Percentiles rank a stretch among this genome's conserved stretches.
These are phyloP conservation scores for Myotis yumanensis DNA, from an alignment of 2,113 vertebrate species.

Conservation along the genomic window DNA sequence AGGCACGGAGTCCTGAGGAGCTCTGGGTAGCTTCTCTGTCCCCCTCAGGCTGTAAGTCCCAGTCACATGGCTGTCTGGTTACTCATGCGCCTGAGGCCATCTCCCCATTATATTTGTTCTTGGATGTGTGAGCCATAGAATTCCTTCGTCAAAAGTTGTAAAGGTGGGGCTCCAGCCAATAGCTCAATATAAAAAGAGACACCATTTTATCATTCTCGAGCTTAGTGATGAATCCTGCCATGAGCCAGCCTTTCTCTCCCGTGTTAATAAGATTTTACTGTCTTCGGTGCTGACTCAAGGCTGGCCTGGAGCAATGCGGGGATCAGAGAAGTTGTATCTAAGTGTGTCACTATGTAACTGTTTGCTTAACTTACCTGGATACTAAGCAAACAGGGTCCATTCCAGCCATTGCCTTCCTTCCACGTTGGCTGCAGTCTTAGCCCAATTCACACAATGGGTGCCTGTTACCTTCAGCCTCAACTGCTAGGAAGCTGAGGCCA, in stretches of 20 bases:
- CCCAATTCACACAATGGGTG: neutral
- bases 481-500: neutral
- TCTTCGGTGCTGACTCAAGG: conserved; percentile 52
- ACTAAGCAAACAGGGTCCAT: neutral
- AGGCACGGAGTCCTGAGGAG: no score
- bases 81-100: neutral
- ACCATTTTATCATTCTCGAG: neutral
- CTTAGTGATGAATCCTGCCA: neutral
- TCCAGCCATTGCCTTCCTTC: neutral
- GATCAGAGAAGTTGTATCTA: neutral
- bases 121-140: neutral
- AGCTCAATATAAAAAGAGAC: neutral
- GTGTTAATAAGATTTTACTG: conserved; percentile 31
- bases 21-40: neutral
- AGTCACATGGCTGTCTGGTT: neutral
- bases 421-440: neutral
- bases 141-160: conserved; percentile 29
- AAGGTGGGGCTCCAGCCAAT: neutral
- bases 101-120: neutral
- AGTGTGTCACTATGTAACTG: neutral
- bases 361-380: neutral
- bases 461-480: neutral
- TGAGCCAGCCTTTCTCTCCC: conserved; percentile 22
- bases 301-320: neutral
- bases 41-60: neutral